Evolutionary conservation across 2,113 vertebrate species (phyloP).

Genomic region (Lates calcarifer): DNA sequence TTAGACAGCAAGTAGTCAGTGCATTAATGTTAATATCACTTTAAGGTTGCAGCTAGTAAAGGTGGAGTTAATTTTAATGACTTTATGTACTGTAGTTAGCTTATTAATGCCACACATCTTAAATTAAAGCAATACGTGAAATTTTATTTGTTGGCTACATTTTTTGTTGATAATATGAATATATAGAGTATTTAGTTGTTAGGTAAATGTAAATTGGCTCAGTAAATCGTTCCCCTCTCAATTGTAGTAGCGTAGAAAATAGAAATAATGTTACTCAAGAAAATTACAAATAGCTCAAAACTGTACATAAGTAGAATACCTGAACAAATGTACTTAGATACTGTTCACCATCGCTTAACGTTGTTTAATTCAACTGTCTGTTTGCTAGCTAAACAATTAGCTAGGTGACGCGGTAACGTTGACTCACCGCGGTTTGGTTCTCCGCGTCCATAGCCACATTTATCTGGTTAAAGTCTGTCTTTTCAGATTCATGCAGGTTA

Average conservation of each 20-base stretch:
- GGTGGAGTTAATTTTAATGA: too few species aligned
- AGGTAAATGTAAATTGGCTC: not conserved
- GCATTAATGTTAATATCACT: too few species aligned
- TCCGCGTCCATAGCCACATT: constrained; percentile 8
- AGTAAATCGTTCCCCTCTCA: too few species aligned
- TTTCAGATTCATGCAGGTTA: not conserved
- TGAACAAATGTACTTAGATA: not conserved
- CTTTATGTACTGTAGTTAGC: too few species aligned
- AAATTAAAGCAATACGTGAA: too few species aligned
- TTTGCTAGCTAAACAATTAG: not conserved
- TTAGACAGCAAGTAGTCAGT: too few species aligned
- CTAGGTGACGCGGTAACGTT: not conserved
- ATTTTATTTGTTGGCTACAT: too few species aligned
- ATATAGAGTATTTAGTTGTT: not conserved
- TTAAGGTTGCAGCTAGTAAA: too few species aligned
- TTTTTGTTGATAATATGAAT: too few species aligned
- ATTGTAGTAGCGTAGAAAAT: too few species aligned
- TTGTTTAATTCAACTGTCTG: not conserved
- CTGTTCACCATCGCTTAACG: not conserved
- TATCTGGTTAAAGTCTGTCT: not conserved
- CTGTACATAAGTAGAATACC: not conserved
- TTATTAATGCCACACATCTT: too few species aligned
- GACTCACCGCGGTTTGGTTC: constrained; percentile 27
- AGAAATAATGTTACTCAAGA: not conserved
- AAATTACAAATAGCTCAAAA: not conserved